Evolutionary conservation across 2,888 invertebrate genomes (phyloP).

Genomic region (Myathropa florea): DNA sequence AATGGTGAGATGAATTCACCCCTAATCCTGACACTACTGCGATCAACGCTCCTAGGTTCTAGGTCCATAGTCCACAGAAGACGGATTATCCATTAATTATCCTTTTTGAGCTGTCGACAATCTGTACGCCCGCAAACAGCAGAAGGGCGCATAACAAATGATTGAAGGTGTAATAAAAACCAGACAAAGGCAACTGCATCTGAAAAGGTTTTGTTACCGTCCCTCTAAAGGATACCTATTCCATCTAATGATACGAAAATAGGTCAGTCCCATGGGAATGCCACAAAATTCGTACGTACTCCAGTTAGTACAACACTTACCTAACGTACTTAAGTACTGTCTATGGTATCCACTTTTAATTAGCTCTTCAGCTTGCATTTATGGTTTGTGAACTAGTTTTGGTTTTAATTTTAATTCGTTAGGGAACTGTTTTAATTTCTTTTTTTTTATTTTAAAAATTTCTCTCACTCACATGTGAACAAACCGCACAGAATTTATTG

Average conservation of each 20-base stretch:
- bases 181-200: conserved; percentile 1
- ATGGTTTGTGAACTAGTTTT: conserved; percentile 27
- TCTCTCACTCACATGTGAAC: conserved; percentile 19
- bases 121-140: conserved; percentile 28
- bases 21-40: conserved; percentile 20
- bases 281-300: background rate
- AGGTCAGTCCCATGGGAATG: conserved; percentile 18
- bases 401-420: conserved; percentile 18
- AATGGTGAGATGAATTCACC: background rate
- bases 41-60: background rate
- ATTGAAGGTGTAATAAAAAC: conserved; percentile 45
- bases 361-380: background rate
- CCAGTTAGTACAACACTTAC: conserved; percentile 25
- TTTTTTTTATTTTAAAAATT: conserved; percentile 16
- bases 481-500: conserved; percentile 25
- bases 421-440: conserved; percentile 8
- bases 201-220: conserved; percentile 34
- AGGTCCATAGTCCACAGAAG: background rate
- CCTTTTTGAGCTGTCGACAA: conserved; percentile 42
- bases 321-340: background rate
- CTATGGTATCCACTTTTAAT: conserved; percentile 26
- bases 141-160: conserved; percentile 2
- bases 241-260: background rate
- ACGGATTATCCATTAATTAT: conserved; percentile 34
- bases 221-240: background rate